phyloP scores from a whole-genome alignment of 1,140 invertebrate species.

The Anastrepha ludens region DNA sequence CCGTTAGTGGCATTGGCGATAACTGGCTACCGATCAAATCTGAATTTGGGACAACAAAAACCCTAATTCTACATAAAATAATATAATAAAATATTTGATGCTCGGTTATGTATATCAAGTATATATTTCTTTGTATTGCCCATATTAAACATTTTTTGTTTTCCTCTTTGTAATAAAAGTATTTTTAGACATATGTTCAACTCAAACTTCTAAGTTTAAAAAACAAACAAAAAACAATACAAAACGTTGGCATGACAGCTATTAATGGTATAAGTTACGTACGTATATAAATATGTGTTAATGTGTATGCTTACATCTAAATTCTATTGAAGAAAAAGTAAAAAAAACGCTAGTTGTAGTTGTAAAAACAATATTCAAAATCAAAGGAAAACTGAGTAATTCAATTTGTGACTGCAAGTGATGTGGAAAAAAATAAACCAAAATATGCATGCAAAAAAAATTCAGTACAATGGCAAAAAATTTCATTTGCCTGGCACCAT shows the following conservation, averaged over 20 bases:
- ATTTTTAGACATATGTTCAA: neutral
- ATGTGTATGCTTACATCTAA: conserved; percentile 15
- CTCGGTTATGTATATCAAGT: neutral
- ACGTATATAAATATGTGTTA: neutral
- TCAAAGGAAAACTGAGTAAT: neutral
- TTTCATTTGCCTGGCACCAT: neutral
- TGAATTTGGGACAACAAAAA: too few species aligned
- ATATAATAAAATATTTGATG: too few species aligned
- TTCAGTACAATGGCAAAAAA: neutral
- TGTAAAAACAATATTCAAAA: neutral
- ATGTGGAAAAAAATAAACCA: neutral
- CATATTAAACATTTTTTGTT: conserved; percentile 21
- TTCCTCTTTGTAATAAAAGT: neutral
- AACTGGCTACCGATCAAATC: too few species aligned
- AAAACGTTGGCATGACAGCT: conserved; percentile 1
- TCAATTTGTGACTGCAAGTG: neutral
- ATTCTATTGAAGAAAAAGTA: neutral
- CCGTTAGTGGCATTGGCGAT: too few species aligned
- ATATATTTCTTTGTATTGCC: conserved; percentile 8
- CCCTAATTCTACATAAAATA: too few species aligned
- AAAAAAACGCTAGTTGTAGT: neutral
- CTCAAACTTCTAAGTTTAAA: neutral
- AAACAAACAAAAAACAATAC: conserved; percentile 3
- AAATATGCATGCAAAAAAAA: neutral
- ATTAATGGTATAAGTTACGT: neutral